A percentile compares a stretch with the other conserved stretches of the same genome.
phyloP scores from a whole-genome alignment of 2,797 vertebrate species.

The Sebastes kiyomatsui region DNA sequence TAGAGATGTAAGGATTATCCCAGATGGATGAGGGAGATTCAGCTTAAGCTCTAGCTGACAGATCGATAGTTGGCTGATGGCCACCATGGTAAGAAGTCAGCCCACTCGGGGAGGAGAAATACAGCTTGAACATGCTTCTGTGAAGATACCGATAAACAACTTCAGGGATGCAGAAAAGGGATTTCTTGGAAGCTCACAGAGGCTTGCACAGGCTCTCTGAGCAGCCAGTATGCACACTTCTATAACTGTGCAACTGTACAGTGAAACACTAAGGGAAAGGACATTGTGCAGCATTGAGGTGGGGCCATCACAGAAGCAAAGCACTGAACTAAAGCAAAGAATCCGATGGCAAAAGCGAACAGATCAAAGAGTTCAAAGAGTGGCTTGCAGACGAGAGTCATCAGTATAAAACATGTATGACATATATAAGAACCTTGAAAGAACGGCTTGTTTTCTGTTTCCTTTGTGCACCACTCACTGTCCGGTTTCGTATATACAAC shows the following conservation, averaged over 20 bases:
- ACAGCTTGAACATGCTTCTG: conserved; percentile 30
- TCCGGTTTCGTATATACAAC: not conserved
- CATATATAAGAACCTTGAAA: not conserved
- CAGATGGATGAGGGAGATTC: conserved; percentile 58
- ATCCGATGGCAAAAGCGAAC: not conserved
- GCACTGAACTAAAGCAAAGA: not conserved
- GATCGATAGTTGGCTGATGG: conserved; percentile 67
- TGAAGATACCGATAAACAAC: conserved; percentile 34
- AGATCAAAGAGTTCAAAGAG: not conserved
- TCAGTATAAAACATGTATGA: not conserved
- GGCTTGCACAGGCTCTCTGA: not conserved
- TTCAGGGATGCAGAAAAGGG: conserved; percentile 21
- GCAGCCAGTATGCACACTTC: not conserved
- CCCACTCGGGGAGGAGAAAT: conserved; percentile 33
- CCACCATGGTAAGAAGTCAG: conserved; percentile 34
- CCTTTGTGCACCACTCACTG: not conserved
- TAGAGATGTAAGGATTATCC: conserved; percentile 65
- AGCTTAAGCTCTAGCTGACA: conserved; percentile 31
- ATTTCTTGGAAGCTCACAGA: conserved; percentile 13
- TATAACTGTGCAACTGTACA: not conserved
- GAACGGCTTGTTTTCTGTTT: not conserved
- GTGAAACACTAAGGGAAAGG: not conserved
- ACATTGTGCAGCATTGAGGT: not conserved
- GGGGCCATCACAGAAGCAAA: not conserved
- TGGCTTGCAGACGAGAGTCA: not conserved